Evolutionary conservation across 2,113 vertebrate genomes (phyloP).

Genomic region (Chaenocephalus aceratus): DNA sequence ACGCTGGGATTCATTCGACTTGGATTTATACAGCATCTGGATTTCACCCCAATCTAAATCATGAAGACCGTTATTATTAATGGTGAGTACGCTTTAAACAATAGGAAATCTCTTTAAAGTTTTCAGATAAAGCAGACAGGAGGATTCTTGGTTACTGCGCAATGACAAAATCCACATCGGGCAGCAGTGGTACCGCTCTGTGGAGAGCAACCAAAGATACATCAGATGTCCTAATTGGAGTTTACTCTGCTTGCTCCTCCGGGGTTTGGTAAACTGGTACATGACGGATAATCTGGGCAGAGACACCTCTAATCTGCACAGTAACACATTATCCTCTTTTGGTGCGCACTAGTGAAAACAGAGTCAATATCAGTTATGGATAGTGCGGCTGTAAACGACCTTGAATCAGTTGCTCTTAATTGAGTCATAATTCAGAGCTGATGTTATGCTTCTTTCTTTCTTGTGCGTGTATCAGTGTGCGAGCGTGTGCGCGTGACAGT

Average conservation of each 20-base stretch:
- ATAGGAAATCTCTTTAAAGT: conserved; percentile 60
- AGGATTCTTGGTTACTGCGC: conserved; percentile 47
- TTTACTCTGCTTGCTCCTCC: conserved; percentile 50
- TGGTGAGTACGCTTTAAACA: conserved; percentile 74
- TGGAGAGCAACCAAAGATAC: conserved; percentile 34
- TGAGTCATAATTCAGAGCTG: conserved; percentile 58
- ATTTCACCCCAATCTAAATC: conserved; percentile 69
- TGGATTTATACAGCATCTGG: conserved; percentile 79
- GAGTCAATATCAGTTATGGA: conserved; percentile 1
- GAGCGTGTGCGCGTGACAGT: neutral
- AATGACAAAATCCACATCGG: conserved; percentile 29
- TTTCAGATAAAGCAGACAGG: conserved; percentile 41
- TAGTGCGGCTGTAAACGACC: conserved; percentile 68
- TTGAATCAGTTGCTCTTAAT: conserved; percentile 68
- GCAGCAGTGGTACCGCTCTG: conserved; percentile 29
- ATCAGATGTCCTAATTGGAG: conserved; percentile 68
- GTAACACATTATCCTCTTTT: neutral
- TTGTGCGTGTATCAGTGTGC: neutral
- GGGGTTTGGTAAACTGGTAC: conserved; percentile 27
- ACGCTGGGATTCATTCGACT: conserved; percentile 64
- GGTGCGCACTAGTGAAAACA: neutral
- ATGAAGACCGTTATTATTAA: conserved; percentile 82
- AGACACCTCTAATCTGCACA: neutral
- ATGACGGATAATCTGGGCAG: conserved; percentile 5
- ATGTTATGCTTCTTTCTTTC: conserved; percentile 10